Base-by-base conservation (phyloP, 2,113 vertebrate genomes). In the Poeciliopsis prolifica region DNA sequence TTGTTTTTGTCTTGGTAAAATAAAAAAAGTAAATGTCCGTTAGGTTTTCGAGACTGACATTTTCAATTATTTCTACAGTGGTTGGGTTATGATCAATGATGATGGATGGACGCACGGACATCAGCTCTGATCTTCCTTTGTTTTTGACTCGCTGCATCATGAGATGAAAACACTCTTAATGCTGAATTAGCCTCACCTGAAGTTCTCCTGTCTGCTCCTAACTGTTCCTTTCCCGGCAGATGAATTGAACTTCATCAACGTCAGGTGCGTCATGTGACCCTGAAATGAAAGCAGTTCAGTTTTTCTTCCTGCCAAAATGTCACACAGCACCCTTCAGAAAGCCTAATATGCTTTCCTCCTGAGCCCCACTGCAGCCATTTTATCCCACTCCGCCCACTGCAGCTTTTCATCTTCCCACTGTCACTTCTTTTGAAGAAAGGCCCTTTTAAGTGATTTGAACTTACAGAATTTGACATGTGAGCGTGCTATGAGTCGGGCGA, bases 321-420 rank as follows among this genome's bases (percentile, higher is more conserved):
- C 40, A 3, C 61, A 30, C 33, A 6, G 72, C 79, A 67, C 13
- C 60, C 29, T 10, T 14, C 70, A 63, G 70, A 72, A 88, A 83
- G 44, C 60, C 62, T 83, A 73, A 85, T 84, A 77, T 86, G 48
- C 61, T 67, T 67, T 72, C 68, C 82, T 72, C 35, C 29, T 83
- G 72, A 70, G 37, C 35, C n/a, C 24, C 60, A 42, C 83, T 70
- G 74, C 54, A 81, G 77, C 71, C 73, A 35, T 75, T 82, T 69
- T 77, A 62, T 76, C 54, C 63, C 65, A 30, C 77, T 62, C 73
- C 73, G 24, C 73, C 78, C 68, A 68, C 24, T n/a, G 0, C 63
- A 35, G 42, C 65, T 40, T 76, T 68, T 75, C 61, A 83, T 83
- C 75, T 68, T 1, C 12, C 73, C 31, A 13, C 80, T 77, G 68